phyloP scores from a whole-genome alignment of 2,113 vertebrate genomes.

The Triplophysa rosa region DNA sequence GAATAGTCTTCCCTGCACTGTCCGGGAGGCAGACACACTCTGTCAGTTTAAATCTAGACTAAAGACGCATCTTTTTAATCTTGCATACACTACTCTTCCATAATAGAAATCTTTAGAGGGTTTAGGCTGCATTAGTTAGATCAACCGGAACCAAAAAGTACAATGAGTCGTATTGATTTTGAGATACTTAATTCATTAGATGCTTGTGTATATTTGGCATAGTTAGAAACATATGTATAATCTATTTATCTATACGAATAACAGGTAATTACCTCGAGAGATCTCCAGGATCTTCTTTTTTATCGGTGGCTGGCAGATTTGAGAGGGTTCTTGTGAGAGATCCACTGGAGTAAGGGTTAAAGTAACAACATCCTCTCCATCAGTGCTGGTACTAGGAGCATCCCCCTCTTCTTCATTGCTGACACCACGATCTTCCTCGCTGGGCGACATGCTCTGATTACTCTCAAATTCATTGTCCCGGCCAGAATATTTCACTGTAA shows the following conservation, averaged over 20 bases:
- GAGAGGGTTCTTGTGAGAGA: neutral
- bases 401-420: neutral
- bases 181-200: neutral
- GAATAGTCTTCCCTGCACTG: no score
- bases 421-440: no score
- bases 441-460: neutral
- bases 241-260: neutral
- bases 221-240: neutral
- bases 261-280: neutral
- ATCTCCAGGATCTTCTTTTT: neutral
- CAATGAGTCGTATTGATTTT: no score
- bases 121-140: no score
- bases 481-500: neutral
- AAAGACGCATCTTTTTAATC: no score
- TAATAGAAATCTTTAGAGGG: no score
- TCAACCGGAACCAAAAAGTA: no score
- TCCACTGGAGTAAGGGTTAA: neutral
- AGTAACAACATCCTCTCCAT: neutral
- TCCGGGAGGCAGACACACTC: no score
- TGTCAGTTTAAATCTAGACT: no score
- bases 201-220: neutral
- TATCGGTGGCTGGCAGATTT: no score
- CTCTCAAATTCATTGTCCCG: neutral
- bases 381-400: neutral
- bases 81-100: no score